Conservation (phyloP, 2,113 vertebrate species). For the Nothocercus nigrocapillus region DNA sequence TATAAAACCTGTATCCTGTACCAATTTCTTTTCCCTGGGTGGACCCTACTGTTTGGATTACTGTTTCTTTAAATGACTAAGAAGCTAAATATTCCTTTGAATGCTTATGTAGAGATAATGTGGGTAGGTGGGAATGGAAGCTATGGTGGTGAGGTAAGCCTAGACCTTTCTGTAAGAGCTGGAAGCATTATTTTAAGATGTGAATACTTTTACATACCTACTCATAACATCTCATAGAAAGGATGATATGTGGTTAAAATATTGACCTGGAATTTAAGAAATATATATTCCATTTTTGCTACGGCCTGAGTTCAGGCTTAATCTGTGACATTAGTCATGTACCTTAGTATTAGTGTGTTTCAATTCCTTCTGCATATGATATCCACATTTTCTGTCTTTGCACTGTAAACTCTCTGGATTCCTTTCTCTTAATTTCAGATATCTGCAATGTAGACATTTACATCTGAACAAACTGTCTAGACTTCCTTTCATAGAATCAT, state of each 20-base stretch:
- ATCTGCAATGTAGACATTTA: slow-evolving; percentile 32
- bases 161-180: slow-evolving; percentile 5
- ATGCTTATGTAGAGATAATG: background rate
- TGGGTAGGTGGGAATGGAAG: background rate
- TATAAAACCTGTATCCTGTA: background rate
- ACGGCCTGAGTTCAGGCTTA: background rate
- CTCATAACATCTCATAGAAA: background rate
- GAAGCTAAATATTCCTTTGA: background rate
- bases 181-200: slow-evolving; percentile 19
- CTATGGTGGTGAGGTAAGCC: background rate
- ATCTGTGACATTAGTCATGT: background rate
- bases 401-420: slow-evolving; percentile 7
- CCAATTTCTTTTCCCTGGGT: background rate
- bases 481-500: too few species aligned
- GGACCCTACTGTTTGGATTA: background rate
- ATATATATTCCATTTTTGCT: background rate
- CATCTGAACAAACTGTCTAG: slow-evolving; percentile 42
- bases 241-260: background rate
- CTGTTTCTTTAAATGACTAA: background rate
- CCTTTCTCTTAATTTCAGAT: slow-evolving; percentile 38
- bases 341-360: background rate
- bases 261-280: background rate
- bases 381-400: slow-evolving; percentile 8
- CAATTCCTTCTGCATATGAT: background rate
- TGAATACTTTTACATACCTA: background rate